Conservation (phyloP, 2,888 invertebrate species). For the Celastrina argiolus region DNA sequence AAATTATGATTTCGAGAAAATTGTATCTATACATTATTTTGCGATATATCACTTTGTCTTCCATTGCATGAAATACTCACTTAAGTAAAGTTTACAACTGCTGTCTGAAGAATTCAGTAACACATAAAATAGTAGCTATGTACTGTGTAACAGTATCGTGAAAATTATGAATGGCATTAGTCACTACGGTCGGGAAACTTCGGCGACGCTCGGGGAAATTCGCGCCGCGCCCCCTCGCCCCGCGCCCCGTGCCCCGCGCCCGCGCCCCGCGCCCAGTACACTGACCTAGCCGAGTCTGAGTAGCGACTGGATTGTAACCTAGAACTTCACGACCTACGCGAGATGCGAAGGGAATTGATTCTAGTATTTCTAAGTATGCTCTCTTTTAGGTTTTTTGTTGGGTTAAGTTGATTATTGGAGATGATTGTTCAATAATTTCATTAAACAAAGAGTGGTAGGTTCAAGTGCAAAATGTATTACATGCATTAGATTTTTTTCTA, state of each 20-base stretch:
- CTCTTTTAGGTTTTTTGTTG: background rate
- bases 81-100: no score
- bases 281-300: constrained; percentile 48
- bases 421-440: no score
- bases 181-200: constrained; percentile 21
- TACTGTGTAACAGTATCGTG: constrained; percentile 4
- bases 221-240: constrained; percentile 32
- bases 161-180: constrained; percentile 16
- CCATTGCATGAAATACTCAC: no score
- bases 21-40: no score
- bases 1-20: no score
- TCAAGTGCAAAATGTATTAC: no score
- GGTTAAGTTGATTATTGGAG: background rate
- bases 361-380: background rate
- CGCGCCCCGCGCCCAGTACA: constrained; percentile 41
- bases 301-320: background rate
- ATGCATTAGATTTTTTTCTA: no score
- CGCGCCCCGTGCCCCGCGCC: constrained; percentile 31
- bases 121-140: no score
- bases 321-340: constrained; percentile 1
- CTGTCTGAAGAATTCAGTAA: no score
- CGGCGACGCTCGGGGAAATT: constrained; percentile 38
- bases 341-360: background rate
- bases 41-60: no score
- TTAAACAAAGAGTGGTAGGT: no score